phyloP scores from a whole-genome alignment of 2,113 vertebrate species.

The Equus quagga region DNA sequence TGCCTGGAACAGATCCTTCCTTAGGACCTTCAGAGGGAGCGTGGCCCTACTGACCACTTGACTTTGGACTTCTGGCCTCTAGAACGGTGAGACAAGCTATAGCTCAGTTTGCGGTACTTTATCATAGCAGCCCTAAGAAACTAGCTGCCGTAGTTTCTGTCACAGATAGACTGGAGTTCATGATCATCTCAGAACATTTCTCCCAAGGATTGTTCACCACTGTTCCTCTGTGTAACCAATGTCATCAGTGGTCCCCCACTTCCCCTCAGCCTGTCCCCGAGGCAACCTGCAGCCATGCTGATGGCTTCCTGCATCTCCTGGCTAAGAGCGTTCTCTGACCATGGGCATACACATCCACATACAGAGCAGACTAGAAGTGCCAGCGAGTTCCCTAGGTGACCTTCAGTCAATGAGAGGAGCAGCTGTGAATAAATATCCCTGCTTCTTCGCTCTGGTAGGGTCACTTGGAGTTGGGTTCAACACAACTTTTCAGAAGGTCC shows the following conservation, averaged over 20 bases:
- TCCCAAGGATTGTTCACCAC: neutral
- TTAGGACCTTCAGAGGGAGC: neutral
- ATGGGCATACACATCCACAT: too few species aligned
- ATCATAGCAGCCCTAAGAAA: neutral
- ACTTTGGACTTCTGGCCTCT: neutral
- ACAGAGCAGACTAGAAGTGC: neutral
- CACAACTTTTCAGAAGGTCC: neutral
- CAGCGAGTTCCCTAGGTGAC: too few species aligned
- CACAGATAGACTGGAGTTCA: too few species aligned
- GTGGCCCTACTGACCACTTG: neutral
- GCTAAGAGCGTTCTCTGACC: neutral
- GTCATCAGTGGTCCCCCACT: neutral
- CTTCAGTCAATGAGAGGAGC: too few species aligned
- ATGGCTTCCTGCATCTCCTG: neutral
- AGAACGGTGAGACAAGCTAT: neutral
- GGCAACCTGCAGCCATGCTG: neutral
- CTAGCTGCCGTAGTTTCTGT: neutral
- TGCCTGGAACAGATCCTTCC: neutral
- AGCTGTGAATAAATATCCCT: neutral
- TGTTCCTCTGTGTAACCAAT: too few species aligned
- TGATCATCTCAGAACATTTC: rapidly evolving
- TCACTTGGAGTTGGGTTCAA: neutral
- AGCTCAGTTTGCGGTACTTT: neutral
- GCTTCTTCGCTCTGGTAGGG: neutral
- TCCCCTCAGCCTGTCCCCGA: neutral